phyloP scores from a whole-genome alignment of 2,113 vertebrate genomes.

The Forbesichthys agassizii region DNA sequence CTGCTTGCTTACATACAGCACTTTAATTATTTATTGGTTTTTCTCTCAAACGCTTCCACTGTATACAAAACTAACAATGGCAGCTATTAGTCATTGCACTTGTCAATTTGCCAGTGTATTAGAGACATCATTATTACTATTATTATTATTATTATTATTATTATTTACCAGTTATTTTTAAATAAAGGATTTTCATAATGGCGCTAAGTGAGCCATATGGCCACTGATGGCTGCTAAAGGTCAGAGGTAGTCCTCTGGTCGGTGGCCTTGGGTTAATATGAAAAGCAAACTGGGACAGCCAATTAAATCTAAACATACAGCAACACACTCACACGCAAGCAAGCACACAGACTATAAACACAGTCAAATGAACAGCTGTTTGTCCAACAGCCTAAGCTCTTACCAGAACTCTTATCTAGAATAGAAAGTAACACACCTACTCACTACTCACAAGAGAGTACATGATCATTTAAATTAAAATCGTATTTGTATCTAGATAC shows the following conservation, averaged over 20 bases:
- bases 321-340: background rate
- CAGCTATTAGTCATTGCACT: constrained; percentile 24
- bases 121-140: too few relatives aligned
- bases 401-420: background rate
- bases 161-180: too few relatives aligned
- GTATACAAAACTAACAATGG: background rate
- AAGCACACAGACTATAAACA: background rate
- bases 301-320: background rate
- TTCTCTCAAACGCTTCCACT: background rate
- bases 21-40: constrained; percentile 1
- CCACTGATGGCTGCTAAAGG: constrained; percentile 11
- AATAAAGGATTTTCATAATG: too few relatives aligned
- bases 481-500: background rate
- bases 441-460: too few relatives aligned
- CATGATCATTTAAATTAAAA: too few relatives aligned
- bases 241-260: constrained; percentile 38
- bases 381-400: background rate
- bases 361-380: background rate
- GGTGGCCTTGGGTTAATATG: constrained; percentile 26
- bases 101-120: too few relatives aligned
- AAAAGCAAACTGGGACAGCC: constrained; percentile 48
- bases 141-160: too few relatives aligned
- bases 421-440: background rate
- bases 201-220: background rate
- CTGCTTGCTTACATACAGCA: too few relatives aligned